A percentile compares a stretch with the other conserved stretches of the same genome.
Conservation (phyloP, 2,888 invertebrate species). For the Hecatera dysodea region DNA sequence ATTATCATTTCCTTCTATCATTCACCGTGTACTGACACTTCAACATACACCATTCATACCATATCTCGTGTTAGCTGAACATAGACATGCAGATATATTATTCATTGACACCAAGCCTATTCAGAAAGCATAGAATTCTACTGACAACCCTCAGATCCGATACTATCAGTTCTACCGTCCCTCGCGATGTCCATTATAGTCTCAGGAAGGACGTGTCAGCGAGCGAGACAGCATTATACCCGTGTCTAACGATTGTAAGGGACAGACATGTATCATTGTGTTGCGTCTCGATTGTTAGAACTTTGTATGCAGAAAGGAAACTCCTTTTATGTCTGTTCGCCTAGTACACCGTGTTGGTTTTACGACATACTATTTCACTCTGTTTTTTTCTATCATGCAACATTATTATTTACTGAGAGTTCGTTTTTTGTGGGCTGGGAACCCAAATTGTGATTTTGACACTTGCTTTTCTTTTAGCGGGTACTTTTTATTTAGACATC, state of each 20-base stretch:
- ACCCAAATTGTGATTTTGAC: conserved; percentile 29
- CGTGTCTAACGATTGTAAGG: conserved; percentile 81
- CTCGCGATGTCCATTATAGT: conserved; percentile 80
- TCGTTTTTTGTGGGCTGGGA: conserved; percentile 13
- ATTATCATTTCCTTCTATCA: conserved; percentile 2
- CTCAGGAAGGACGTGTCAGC: conserved; percentile 86
- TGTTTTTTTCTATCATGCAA: conserved; percentile 56
- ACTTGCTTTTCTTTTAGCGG: conserved; percentile 32
- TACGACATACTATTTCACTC: conserved; percentile 66
- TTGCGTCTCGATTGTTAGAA: conserved; percentile 84
- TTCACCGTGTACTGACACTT: conserved; percentile 37
- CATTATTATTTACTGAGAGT: conserved; percentile 43
- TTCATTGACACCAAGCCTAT: conserved; percentile 74
- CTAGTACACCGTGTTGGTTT: conserved; percentile 72
- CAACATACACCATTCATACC: conserved; percentile 39
- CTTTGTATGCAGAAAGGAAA: conserved; percentile 85
- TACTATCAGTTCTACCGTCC: conserved; percentile 79
- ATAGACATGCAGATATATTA: conserved; percentile 71
- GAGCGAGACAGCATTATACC: conserved; percentile 85
- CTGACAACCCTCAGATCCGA: conserved; percentile 80
- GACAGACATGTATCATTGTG: conserved; percentile 85
- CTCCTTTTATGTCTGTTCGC: conserved; percentile 78
- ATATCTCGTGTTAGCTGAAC: conserved; percentile 62
- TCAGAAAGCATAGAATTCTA: conserved; percentile 75
- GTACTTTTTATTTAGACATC: conserved; percentile 32